Evolutionary conservation across 1,140 invertebrate genomes (phyloP), one percentile per base, ranked within the genome.

Genomic region (Drosophila jambulina): DNA sequence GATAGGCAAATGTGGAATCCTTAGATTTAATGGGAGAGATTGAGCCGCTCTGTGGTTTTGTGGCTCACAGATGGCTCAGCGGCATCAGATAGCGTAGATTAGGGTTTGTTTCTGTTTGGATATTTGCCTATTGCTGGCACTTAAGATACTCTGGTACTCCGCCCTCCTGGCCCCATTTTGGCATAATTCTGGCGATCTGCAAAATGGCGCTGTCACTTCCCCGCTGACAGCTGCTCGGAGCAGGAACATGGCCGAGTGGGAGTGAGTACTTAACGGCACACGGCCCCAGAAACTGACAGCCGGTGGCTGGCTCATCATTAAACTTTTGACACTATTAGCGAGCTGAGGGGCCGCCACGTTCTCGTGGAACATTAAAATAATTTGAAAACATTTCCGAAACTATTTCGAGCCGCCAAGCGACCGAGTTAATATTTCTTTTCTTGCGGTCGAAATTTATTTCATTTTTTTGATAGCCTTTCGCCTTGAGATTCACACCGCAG

Each of bases 261-360:
- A 34, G 38, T 19, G 59, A 75, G 78, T 85, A 82, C 82, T 85
- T 82, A 80, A 80, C 56, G 83, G 83, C 67, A 82, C 71, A 77
- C 63, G 71, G 68, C 71, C 80, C 80, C 67, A 77, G 74, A 78
- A 84, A 71, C 56, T 90, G 85, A 90, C 84, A 88, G 78, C 61
- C 77, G 68, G 79, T 51, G 76, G 56, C 80, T 78, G 80, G 56
- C 80, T 78, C 85, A 76, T 90, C 84, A 88, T 88, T 88, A 90
- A 88, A 88, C 84, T 88, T 88, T 88, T 88, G 84, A 88, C 85
- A 90, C 85, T 90, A 88, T 90, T 88, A 90, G 85, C 65, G 74
- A 13, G 48, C 9, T 4, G 29, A 40, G 43, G 36, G 64, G 21
- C 21, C 2, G 46, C 15, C 46, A n/a, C 17, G 45, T 48, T 48